These are phyloP conservation scores for Sander vitreus DNA, from an alignment of 2,113 vertebrate species.

Conservation along the genomic window DNA sequence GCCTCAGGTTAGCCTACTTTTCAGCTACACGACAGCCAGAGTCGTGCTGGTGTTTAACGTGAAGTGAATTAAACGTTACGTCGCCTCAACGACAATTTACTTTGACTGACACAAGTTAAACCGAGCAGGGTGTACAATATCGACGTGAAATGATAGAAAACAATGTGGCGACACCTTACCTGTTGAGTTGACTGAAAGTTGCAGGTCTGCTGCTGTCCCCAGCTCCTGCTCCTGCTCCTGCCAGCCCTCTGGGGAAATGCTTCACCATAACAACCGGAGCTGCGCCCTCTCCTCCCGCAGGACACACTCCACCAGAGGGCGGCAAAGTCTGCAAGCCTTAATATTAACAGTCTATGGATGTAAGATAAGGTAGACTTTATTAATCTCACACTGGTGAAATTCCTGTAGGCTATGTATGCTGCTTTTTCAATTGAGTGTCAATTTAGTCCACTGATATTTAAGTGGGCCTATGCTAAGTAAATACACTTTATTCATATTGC, in stretches of 20 bases:
- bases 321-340: too few species aligned
- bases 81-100: background rate
- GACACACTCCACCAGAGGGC: constrained; percentile 55
- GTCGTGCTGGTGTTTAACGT: background rate
- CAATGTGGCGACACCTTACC: constrained; percentile 55
- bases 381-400: too few species aligned
- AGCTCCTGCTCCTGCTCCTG: constrained; percentile 30
- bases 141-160: background rate
- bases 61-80: background rate
- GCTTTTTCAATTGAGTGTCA: background rate
- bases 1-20: constrained; percentile 59
- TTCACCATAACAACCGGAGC: constrained; percentile 85
- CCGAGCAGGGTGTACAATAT: background rate
- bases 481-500: too few species aligned
- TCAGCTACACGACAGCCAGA: background rate
- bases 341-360: too few species aligned
- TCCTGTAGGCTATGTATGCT: background rate
- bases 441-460: too few species aligned
- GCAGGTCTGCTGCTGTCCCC: constrained; percentile 39
- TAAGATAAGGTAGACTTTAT: too few species aligned
- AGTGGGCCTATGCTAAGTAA: too few species aligned
- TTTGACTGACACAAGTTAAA: background rate
- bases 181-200: constrained; percentile 48
- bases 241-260: constrained; percentile 75
- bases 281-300: constrained; percentile 13